Evolutionary conservation across 2,888 invertebrate species (phyloP), one percentile per base, ranked within the genome.

Genomic region (Acanthopleura granulata): DNA sequence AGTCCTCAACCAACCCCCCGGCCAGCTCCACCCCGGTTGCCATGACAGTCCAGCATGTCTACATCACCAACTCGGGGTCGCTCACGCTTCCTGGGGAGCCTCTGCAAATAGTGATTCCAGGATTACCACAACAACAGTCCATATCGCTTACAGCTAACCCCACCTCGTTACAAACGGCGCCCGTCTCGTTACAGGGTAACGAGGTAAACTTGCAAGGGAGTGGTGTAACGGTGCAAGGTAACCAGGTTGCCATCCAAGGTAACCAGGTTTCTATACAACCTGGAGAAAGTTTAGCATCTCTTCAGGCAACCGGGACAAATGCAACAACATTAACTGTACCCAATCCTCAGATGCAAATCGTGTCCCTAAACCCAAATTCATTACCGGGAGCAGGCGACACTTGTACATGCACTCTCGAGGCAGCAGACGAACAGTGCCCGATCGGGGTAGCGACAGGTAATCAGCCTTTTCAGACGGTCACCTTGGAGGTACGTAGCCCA

Each of bases 391-490:
- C 66, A 22, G 66, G 25, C 25, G 66, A 66, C 66, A 66, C 29
- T 12, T 66, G 66, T 27, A 27, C 66, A 22, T 66, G 66, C 29
- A 66, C 66, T 22, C 66, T 66, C 6, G 66, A 66, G 66, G 66
- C 66, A 22, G 66, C 22, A 66, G 66, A 66, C 14, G 22, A 27
- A 25, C 25, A 66, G 29, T 66, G 66, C 29, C 66, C 66, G 16
- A 27, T 66, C 25, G 66, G 66, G 29, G 66, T 27, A 27, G 66
- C 29, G 25, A 25, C 29, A 27, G 66, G 29, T 27, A 66, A 66
- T 27, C 66, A 22, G 16, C 66, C 22, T 15, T 66, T 27, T 27
- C 66, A 27, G 29, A 66, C 66, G 15, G 66, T 66, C 14, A 27
- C 29, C 22, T 25, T 66, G 16, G 66, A 66, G 22, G 29, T 66